These are phyloP conservation scores for Micrastur ruficollis DNA, from an alignment of 2,797 vertebrate species.

Conservation along the genomic window DNA sequence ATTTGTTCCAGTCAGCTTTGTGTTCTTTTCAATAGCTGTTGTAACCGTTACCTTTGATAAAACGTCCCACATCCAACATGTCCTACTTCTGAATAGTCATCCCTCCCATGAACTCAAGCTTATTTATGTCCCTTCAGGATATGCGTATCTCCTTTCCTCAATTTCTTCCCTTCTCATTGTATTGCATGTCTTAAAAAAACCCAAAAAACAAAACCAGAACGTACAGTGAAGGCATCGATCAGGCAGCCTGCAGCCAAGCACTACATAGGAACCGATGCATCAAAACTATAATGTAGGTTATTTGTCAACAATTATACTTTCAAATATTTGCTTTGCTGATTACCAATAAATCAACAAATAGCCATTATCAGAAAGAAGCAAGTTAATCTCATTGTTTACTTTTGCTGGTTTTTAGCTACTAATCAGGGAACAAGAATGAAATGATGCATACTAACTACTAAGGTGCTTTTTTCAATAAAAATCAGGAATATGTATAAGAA, in stretches of 20 bases:
- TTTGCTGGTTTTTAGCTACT: not conserved
- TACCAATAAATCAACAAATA: not conserved
- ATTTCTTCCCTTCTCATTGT: not conserved
- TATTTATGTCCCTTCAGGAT: not conserved
- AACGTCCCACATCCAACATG: not conserved
- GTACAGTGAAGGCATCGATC: not conserved
- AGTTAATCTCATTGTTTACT: not conserved
- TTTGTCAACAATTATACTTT: conserved; percentile 24
- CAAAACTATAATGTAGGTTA: not conserved
- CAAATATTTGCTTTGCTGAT: not conserved
- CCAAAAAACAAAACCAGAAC: not conserved
- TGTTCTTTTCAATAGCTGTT: conserved; percentile 33
- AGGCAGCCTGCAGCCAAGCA: conserved; percentile 20
- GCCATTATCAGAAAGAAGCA: not conserved
- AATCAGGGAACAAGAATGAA: not conserved
- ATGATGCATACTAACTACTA: not conserved
- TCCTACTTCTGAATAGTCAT: not conserved
- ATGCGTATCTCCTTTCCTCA: not conserved
- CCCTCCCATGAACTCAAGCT: not conserved
- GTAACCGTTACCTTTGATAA: conserved; percentile 7
- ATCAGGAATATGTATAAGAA: not conserved
- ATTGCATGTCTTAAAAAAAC: not conserved
- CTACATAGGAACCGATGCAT: not conserved
- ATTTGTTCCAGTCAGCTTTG: conserved; percentile 15
- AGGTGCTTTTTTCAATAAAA: not conserved